Base-by-base conservation (phyloP, 2,113 vertebrate species). In the Cyprinodon variegatus region DNA sequence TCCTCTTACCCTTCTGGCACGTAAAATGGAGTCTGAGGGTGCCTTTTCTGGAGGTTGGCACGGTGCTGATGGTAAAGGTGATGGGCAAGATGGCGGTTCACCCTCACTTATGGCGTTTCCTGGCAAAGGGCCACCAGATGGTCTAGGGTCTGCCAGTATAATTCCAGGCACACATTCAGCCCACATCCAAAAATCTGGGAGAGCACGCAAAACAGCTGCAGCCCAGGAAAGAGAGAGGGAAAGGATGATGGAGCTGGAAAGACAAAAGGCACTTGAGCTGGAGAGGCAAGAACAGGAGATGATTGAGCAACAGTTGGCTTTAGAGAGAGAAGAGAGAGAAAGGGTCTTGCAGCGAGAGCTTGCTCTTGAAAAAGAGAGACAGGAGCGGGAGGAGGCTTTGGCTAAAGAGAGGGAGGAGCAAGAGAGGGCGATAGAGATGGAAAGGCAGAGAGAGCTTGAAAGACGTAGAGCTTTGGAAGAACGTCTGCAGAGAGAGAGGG, bases 11-110 rank as follows among this genome's bases (percentile, higher is more conserved):
- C 89, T 95, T 70, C 80, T 95, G 77, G 94, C 93, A 3, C 92
- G 92, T 60, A 95, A 94, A 85, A 94, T 94, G 93, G 93, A 83
- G 40, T 94, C 92, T 0, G 94, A 94, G 71, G 92, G 93, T 6
- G 94, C 93, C 61, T 94, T 94, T 75, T 92, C 91, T 4, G 92
- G 89, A 29, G 85, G 84, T 57, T 91, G 90, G 87, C 92, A 88
- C 39, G 76, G 85, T 7, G 79, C 80, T 0, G 82, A 84, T 11
- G 85, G 82, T 20, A 84, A 91, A 70, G 81, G 68, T 20, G 90
- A 92, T 68, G 89, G 86, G 57, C 88, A 90, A 67, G 91, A 92
- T 29, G 62, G 70, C 81, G 76, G 67, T 65, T 86, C 81, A 37
- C 75, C 82, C 4, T 73, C 71, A 39, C 70, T 78, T 11, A 13